phyloP scores from a whole-genome alignment of 2,888 invertebrate species.

The Venustoraphidia nigricollis region DNA sequence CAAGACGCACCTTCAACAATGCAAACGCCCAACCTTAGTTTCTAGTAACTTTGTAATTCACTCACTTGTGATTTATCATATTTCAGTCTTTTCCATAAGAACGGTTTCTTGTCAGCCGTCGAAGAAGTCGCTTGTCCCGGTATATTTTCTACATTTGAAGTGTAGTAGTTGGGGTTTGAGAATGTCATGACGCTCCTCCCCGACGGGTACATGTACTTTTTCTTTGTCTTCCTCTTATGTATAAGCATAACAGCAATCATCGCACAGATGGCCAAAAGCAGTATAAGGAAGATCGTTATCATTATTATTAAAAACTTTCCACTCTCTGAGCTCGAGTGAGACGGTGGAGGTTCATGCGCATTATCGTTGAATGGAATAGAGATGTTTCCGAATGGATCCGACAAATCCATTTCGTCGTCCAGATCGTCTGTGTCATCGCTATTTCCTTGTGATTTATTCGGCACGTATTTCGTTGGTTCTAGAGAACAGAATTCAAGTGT shows the following conservation, averaged over 20 bases:
- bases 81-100: slow-evolving; percentile 59
- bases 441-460: slow-evolving; percentile 20
- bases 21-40: too few species aligned
- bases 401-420: slow-evolving; percentile 5
- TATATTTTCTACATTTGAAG: slow-evolving; percentile 22
- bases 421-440: slow-evolving; percentile 12
- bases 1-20: too few species aligned
- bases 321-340: slow-evolving; percentile 8
- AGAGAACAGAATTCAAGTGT: slow-evolving; percentile 8
- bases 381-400: not conserved
- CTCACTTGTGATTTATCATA: slow-evolving; percentile 61
- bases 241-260: slow-evolving; percentile 27
- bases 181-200: slow-evolving; percentile 66
- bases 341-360: too few species aligned
- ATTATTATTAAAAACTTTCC: slow-evolving; percentile 24
- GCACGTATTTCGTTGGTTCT: slow-evolving; percentile 20
- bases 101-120: slow-evolving; percentile 35
- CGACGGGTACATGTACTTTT: slow-evolving; percentile 37
- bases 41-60: too few species aligned
- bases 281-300: slow-evolving; percentile 26
- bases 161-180: slow-evolving; percentile 76
- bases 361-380: too few species aligned
- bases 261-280: slow-evolving; percentile 24
- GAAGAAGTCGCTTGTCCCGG: slow-evolving; percentile 15
- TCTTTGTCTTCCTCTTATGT: slow-evolving; percentile 29